These are phyloP conservation scores for Tinamus major DNA, from an alignment of 2,797 vertebrate species.

Conservation along the genomic window DNA sequence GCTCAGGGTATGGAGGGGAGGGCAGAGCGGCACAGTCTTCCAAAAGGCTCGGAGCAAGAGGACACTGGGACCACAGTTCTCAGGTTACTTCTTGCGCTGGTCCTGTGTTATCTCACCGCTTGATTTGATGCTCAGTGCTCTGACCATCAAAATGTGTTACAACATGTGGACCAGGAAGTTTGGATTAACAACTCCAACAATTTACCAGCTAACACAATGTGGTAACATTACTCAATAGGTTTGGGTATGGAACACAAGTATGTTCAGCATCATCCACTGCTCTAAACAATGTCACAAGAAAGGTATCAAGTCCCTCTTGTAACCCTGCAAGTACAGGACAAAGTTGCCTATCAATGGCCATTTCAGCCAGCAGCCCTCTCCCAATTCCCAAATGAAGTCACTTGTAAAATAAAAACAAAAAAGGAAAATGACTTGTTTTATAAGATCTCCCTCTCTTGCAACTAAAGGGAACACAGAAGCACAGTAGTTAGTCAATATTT, in stretches of 20 bases:
- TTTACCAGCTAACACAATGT: neutral
- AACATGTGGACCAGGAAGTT: neutral
- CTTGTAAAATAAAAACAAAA: neutral
- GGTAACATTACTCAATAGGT: neutral
- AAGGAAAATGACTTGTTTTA: neutral
- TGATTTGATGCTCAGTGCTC: neutral
- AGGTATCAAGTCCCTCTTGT: neutral
- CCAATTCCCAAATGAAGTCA: neutral
- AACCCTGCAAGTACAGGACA: neutral
- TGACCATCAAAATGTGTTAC: neutral
- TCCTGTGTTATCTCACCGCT: neutral
- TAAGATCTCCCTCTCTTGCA: neutral
- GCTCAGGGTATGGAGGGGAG: neutral
- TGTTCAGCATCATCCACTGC: neutral
- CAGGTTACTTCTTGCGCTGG: neutral
- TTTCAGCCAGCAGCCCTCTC: neutral
- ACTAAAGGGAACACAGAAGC: neutral
- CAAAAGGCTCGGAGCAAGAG: neutral
- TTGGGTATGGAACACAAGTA: neutral
- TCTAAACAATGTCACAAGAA: neutral
- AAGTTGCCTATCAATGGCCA: neutral
- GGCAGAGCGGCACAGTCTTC: accelerated
- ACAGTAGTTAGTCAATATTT: neutral
- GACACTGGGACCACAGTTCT: neutral
- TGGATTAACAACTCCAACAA: neutral